Conservation (phyloP, 2,797 vertebrate genomes). For the Galago senegalensis region DNA sequence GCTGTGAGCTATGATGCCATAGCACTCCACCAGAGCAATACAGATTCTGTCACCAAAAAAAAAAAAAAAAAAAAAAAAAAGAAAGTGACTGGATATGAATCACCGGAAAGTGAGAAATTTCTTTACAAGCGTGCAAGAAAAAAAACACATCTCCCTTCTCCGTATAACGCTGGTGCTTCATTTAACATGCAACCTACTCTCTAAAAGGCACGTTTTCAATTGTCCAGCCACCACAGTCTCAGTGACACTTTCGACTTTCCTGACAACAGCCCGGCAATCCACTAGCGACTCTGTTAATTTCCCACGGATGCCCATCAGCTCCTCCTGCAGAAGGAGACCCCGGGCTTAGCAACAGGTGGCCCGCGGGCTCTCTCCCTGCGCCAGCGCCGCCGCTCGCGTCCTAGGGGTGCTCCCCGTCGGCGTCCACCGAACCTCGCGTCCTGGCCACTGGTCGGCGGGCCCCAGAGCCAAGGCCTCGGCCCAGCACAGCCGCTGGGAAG, state of each 20-base stretch:
- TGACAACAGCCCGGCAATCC: neutral
- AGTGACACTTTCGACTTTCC: neutral
- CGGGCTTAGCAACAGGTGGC: neutral
- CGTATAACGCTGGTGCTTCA: neutral
- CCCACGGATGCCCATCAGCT: rapidly evolving
- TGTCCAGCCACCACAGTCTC: neutral
- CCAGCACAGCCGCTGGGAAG: neutral
- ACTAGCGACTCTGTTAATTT: too few relatives aligned
- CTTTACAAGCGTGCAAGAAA: neutral
- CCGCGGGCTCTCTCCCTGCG: rapidly evolving
- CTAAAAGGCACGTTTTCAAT: neutral
- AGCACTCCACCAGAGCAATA: too few relatives aligned
- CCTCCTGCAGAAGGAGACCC: neutral
- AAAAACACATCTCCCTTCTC: neutral
- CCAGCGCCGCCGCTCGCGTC: rapidly evolving
- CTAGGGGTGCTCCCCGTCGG: neutral
- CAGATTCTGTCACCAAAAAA: too few relatives aligned
- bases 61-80: too few relatives aligned
- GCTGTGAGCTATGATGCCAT: too few relatives aligned
- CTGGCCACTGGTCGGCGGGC: rapidly evolving
- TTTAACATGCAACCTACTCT: neutral
- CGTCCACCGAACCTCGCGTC: rapidly evolving
- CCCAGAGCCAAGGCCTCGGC: neutral
- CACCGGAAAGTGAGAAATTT: neutral
- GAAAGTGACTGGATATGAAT: neutral